Conservation (phyloP, 2,888 invertebrate species). For the Cephus rjabovi region DNA sequence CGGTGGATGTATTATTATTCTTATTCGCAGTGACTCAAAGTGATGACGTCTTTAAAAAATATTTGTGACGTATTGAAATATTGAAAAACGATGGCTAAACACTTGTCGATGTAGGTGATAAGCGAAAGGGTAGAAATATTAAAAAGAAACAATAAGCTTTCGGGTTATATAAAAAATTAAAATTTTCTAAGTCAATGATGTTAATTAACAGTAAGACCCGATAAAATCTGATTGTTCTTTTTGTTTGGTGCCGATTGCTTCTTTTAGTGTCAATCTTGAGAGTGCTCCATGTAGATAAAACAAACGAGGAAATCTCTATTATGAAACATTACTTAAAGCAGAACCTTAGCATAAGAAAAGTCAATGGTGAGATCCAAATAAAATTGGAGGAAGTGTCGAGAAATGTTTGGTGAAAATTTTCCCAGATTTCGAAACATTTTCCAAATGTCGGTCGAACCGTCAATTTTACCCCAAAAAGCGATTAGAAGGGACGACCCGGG, state of each 20-base stretch:
- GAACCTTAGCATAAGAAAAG: background rate
- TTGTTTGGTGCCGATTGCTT: background rate
- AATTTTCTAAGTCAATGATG: background rate
- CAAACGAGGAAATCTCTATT: background rate
- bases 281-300: background rate
- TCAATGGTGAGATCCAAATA: background rate
- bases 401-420: background rate
- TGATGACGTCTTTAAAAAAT: background rate
- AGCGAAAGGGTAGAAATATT: background rate
- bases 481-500: background rate
- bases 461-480: slow-evolving; percentile 23
- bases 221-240: background rate
- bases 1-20: background rate
- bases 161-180: background rate
- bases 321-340: background rate
- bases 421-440: slow-evolving; percentile 30
- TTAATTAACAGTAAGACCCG: background rate
- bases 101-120: background rate
- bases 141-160: background rate
- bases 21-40: background rate
- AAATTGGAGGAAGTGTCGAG: background rate
- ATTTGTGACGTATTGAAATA: background rate
- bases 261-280: background rate
- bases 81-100: background rate
- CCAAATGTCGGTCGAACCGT: slow-evolving; percentile 24